These are phyloP conservation scores for Ischnura elegans DNA, from an alignment of 2,888 invertebrate genomes.

Conservation along the genomic window DNA sequence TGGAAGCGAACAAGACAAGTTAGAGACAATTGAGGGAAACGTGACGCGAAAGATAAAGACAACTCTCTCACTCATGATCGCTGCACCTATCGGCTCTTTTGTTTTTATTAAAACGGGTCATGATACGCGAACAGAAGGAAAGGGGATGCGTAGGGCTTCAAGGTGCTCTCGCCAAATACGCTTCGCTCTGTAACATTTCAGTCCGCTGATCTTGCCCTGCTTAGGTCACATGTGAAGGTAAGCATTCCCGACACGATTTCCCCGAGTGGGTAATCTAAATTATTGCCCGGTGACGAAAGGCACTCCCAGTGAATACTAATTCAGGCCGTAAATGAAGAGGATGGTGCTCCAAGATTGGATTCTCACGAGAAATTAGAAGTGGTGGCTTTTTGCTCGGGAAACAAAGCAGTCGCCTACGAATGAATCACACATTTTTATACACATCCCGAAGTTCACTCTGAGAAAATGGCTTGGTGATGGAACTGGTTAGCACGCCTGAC, in stretches of 20 bases:
- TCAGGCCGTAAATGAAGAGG: background rate
- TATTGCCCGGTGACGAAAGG: background rate
- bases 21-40: conserved; percentile 19
- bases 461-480: no score
- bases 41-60: conserved; percentile 5
- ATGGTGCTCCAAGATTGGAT: background rate
- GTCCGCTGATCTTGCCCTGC: background rate
- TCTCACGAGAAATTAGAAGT: background rate
- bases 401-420: background rate
- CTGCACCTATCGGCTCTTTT: background rate
- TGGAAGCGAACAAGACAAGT: conserved; percentile 77
- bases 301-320: background rate
- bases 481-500: no score
- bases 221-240: background rate
- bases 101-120: background rate
- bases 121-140: background rate
- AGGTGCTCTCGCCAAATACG: background rate
- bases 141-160: background rate
- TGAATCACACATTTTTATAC: no score
- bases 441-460: no score
- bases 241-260: background rate
- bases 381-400: background rate
- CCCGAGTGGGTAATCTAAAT: background rate
- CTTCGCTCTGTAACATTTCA: background rate
- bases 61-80: background rate